phyloP scores from a whole-genome alignment of 2,797 vertebrate genomes.

The Nannoperca obscura region DNA sequence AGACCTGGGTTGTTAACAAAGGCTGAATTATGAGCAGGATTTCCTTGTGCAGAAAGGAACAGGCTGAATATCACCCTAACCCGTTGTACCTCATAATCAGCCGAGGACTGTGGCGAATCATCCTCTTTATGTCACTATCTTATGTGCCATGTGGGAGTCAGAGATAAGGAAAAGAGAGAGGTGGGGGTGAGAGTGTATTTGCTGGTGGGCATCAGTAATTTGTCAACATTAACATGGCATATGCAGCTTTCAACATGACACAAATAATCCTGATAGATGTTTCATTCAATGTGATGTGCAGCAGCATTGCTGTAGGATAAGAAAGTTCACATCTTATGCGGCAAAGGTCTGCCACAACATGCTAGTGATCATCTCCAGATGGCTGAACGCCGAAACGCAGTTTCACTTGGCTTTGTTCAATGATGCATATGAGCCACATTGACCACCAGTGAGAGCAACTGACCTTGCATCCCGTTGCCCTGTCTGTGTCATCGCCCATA shows the following conservation, averaged over 20 bases:
- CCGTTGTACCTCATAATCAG: conserved; percentile 66
- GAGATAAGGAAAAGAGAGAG: conserved; percentile 37
- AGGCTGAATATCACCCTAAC: conserved; percentile 50
- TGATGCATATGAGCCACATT: conserved; percentile 77
- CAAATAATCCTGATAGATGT: conserved; percentile 11
- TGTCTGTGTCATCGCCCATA: conserved; percentile 44
- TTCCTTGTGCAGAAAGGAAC: conserved; percentile 48
- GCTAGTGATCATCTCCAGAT: conserved; percentile 72
- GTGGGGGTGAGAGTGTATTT: background rate
- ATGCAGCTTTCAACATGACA: conserved; percentile 10
- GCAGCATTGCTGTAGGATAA: conserved; percentile 21
- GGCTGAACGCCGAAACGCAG: conserved; percentile 68
- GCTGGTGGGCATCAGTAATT: conserved; percentile 22
- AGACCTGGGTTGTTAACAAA: conserved; percentile 50
- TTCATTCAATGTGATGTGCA: background rate
- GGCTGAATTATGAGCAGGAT: conserved; percentile 59
- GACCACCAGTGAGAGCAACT: conserved; percentile 76
- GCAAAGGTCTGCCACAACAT: conserved; percentile 11
- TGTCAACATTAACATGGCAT: conserved; percentile 25
- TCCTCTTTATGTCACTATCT: conserved; percentile 31
- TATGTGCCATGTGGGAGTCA: background rate
- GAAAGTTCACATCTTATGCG: conserved; percentile 25
- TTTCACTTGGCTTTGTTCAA: conserved; percentile 76
- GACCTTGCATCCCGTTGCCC: conserved; percentile 66
- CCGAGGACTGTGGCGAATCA: conserved; percentile 39